Evolutionary conservation across 2,113 vertebrate genomes (phyloP).

Genomic region (Nannospalax galili): DNA sequence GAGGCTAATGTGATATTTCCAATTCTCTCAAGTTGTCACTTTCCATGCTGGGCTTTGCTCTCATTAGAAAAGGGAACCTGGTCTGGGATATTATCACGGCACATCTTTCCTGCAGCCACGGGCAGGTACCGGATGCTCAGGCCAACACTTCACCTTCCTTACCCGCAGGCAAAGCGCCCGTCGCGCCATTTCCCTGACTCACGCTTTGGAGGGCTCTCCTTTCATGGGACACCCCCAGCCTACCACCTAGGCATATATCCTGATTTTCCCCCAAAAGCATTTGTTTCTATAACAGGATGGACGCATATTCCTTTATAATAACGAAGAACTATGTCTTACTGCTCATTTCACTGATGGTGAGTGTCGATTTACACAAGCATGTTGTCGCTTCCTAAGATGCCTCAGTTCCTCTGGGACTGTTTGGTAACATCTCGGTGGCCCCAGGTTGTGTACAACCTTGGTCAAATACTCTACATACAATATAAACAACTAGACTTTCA

Average conservation of each 20-base stretch:
- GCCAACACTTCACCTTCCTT: constrained; percentile 8
- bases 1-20: constrained; percentile 74
- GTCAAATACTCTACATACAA: background rate
- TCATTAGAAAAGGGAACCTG: constrained; percentile 75
- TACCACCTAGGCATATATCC: constrained; percentile 17
- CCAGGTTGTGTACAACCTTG: background rate
- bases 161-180: constrained; percentile 27
- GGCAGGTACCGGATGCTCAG: background rate
- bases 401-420: background rate
- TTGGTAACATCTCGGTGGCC: background rate
- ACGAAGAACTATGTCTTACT: background rate
- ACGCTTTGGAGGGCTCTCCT: background rate
- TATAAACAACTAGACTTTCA: constrained; percentile 25
- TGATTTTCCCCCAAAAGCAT: constrained; percentile 58
- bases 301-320: background rate
- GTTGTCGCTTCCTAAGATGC: background rate
- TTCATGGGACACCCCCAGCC: background rate
- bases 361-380: too few species aligned
- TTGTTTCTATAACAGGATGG: constrained; percentile 38
- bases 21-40: constrained; percentile 78
- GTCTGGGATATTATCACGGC: constrained; percentile 49
- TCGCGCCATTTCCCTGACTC: background rate
- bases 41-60: constrained; percentile 65
- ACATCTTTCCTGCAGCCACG: constrained; percentile 39
- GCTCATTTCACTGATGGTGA: background rate